Evolutionary conservation across 2,797 vertebrate genomes (phyloP).

Genomic region (Phaenicophaeus curvirostris): DNA sequence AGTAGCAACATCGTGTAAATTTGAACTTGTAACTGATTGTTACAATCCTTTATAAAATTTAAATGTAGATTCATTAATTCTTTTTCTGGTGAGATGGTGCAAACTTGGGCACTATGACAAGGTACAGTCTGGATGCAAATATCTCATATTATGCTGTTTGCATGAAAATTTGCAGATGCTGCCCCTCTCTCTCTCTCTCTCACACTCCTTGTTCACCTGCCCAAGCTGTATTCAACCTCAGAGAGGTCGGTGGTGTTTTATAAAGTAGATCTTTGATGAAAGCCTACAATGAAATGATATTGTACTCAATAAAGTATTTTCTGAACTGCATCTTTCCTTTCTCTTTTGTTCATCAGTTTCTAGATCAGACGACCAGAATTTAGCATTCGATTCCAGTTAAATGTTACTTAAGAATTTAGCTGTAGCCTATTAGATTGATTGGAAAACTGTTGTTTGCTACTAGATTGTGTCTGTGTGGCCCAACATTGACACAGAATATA

Average conservation of each 20-base stretch:
- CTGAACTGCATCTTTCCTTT: conserved; percentile 35
- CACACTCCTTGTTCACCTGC: conserved; percentile 38
- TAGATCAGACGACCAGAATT: not conserved
- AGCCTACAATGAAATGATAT: conserved; percentile 35
- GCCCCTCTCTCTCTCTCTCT: not conserved
- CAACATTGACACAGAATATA: not conserved
- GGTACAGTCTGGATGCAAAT: conserved; percentile 17
- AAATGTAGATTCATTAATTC: not conserved
- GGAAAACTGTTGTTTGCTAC: not conserved
- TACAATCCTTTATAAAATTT: not conserved
- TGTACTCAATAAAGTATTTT: conserved; percentile 73
- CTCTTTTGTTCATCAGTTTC: not conserved
- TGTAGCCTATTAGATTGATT: not conserved
- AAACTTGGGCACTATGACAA: conserved; percentile 51
- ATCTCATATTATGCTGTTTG: conserved; percentile 37
- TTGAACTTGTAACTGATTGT: not conserved
- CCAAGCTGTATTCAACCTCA: conserved; percentile 66
- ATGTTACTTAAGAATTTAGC: not conserved
- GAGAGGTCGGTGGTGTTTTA: conserved; percentile 60
- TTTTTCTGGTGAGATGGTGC: conserved; percentile 35
- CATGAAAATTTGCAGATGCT: conserved; percentile 54
- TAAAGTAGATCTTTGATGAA: conserved; percentile 13
- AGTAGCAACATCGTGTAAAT: not conserved
- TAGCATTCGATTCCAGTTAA: not conserved
- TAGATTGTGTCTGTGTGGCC: not conserved